A percentile compares a stretch with the other conserved stretches of the same genome.
These are phyloP conservation scores for Muricea muricata DNA, from an alignment of 92 coral and sea anemone species.

Conservation along the genomic window DNA sequence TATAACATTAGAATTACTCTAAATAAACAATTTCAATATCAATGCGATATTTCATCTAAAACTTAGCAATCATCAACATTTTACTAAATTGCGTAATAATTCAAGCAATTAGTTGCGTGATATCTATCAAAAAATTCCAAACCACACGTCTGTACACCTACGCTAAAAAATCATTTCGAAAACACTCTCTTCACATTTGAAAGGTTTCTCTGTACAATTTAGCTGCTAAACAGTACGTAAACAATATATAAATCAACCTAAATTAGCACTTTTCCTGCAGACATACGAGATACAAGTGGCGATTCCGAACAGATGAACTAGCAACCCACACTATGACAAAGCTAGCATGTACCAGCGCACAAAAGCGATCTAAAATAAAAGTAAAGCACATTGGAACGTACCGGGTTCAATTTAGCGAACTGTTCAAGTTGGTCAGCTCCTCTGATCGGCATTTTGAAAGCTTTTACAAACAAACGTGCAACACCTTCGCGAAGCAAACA, in stretches of 20 bases:
- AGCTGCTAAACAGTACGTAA: neutral
- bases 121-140: too few species aligned
- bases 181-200: neutral
- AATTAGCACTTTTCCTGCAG: neutral
- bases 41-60: too few species aligned
- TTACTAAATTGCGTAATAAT: too few species aligned
- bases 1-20: too few species aligned
- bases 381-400: conserved; percentile 29
- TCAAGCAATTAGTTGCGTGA: too few species aligned
- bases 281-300: neutral
- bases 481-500: neutral
- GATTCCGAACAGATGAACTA: too few species aligned
- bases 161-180: too few species aligned
- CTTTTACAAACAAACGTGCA: neutral
- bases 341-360: neutral
- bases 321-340: too few species aligned
- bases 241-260: neutral
- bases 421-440: conserved; percentile 83
- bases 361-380: neutral
- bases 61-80: too few species aligned
- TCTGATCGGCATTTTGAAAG: conserved; percentile 53
- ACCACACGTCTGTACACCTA: too few species aligned
- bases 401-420: conserved; percentile 74
- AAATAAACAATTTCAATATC: too few species aligned
- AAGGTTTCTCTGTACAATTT: neutral